These are phyloP conservation scores for Caradrina kadenii DNA, from an alignment of 2,888 invertebrate genomes.

Conservation along the genomic window DNA sequence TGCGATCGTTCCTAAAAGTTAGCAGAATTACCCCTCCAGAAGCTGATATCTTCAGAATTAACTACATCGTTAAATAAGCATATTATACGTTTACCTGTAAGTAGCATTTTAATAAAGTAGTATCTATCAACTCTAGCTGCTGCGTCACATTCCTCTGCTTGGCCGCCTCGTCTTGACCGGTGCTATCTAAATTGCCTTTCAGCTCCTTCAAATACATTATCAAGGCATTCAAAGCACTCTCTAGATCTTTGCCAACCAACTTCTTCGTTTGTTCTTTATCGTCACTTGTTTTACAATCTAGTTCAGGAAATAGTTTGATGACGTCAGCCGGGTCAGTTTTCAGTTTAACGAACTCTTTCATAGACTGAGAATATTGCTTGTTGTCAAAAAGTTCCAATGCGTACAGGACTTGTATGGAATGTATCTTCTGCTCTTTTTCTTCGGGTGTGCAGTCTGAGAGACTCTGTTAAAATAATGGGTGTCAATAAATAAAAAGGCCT, in stretches of 20 bases:
- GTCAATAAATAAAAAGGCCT: neutral
- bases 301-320: slow-evolving; percentile 97
- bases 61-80: too few species aligned
- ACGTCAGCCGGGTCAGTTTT: slow-evolving; percentile 98
- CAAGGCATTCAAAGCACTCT: slow-evolving; percentile 96
- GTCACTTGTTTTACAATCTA: slow-evolving; percentile 90
- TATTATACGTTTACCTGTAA: slow-evolving; percentile 92
- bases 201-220: slow-evolving; percentile 97
- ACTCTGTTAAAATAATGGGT: slow-evolving; percentile 89
- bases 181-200: slow-evolving; percentile 86
- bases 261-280: slow-evolving; percentile 78
- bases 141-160: slow-evolving; percentile 80
- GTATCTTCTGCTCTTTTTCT: slow-evolving; percentile 95
- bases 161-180: slow-evolving; percentile 65
- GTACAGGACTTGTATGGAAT: slow-evolving; percentile 96
- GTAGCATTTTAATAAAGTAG: slow-evolving; percentile 99
- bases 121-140: slow-evolving; percentile 97
- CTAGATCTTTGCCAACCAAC: slow-evolving; percentile 95
- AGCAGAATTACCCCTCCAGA: too few species aligned
- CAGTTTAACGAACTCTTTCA: slow-evolving; percentile 97
- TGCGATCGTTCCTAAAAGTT: too few species aligned
- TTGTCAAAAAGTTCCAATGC: slow-evolving; percentile 98
- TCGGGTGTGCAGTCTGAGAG: slow-evolving; percentile 95
- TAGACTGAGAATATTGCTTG: slow-evolving; percentile 96
- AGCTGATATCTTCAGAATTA: too few species aligned